These are phyloP conservation scores for Pediacus dermestoides DNA, from an alignment of 2,888 invertebrate species.

Conservation along the genomic window DNA sequence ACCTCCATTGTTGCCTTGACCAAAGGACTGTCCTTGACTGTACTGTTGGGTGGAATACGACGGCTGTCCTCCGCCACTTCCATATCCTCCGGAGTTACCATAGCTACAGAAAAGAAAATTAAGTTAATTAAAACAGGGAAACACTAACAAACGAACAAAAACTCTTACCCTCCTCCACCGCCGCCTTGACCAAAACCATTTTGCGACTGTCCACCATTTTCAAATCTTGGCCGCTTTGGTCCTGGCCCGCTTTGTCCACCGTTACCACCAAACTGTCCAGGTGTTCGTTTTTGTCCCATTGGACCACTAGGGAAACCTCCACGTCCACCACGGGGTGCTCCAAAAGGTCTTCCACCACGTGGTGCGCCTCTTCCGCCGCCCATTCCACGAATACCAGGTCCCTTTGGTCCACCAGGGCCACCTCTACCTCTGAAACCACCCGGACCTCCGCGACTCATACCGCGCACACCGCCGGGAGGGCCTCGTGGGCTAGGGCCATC, in stretches of 20 bases:
- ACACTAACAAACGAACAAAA: constrained; percentile 10
- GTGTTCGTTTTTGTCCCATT: constrained; percentile 31
- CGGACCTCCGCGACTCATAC: constrained; percentile 30
- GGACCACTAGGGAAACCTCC: constrained; percentile 29
- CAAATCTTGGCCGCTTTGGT: constrained; percentile 39
- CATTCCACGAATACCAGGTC: constrained; percentile 18
- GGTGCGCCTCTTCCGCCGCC: constrained; percentile 25
- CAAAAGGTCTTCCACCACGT: constrained; percentile 23
- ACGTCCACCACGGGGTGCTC: constrained; percentile 20
- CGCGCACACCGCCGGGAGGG: constrained; percentile 25
- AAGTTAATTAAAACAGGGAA: constrained; percentile 8
- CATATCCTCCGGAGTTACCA: constrained; percentile 17
- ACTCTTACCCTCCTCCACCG: constrained; percentile 22
- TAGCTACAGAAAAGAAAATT: constrained; percentile 16
- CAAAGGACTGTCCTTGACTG: constrained; percentile 17
- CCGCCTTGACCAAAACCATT: constrained; percentile 40
- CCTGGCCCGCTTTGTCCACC: constrained; percentile 35
- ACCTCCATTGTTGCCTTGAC: constrained; percentile 10
- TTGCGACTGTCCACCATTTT: constrained; percentile 32
- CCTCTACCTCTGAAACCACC: constrained; percentile 30
- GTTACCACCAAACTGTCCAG: constrained; percentile 30
- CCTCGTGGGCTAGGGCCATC: constrained; percentile 15
- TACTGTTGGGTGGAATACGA: constrained; percentile 28
- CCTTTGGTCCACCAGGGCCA: constrained; percentile 24
- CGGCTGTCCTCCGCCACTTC: constrained; percentile 21